These are phyloP conservation scores for Mus spretus DNA, from an alignment of 2,797 vertebrate species.

Conservation along the genomic window DNA sequence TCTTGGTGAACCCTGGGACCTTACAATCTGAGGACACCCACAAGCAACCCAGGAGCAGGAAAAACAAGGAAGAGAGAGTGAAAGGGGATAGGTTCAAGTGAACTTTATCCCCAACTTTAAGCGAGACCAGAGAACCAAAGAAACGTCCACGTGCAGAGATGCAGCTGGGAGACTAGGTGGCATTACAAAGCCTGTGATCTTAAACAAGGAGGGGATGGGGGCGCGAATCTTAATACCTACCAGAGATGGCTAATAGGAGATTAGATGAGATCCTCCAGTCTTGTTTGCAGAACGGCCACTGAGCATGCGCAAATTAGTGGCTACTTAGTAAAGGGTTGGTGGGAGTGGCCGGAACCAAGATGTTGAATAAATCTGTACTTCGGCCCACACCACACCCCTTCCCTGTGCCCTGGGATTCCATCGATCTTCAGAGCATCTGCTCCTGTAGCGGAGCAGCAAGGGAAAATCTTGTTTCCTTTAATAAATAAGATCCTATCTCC, in stretches of 20 bases:
- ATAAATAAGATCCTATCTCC: conserved; percentile 68
- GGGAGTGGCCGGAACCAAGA: fast-evolving
- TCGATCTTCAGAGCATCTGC: not conserved
- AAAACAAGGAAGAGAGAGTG: not conserved
- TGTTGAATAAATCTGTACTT: not conserved
- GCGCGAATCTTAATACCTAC: not conserved
- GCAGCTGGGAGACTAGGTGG: fast-evolving
- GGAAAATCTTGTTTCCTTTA: conserved; percentile 60
- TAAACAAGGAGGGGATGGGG: too few relatives aligned
- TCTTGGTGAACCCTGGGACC: not conserved
- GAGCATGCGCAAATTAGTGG: not conserved
- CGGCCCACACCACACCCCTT: not conserved
- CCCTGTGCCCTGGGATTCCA: not conserved
- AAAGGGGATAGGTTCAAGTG: not conserved
- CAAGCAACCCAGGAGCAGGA: not conserved
- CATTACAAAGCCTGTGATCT: not conserved
- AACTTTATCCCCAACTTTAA: not conserved
- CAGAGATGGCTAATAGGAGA: not conserved
- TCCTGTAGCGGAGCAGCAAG: conserved; percentile 43
- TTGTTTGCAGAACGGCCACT: not conserved
- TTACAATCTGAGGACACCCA: not conserved
- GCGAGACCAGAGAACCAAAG: not conserved
- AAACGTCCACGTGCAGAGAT: not conserved
- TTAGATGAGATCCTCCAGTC: not conserved
- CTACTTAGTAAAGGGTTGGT: fast-evolving